phyloP scores from a whole-genome alignment of 2,888 invertebrate genomes.

The Euzophera pinguis region DNA sequence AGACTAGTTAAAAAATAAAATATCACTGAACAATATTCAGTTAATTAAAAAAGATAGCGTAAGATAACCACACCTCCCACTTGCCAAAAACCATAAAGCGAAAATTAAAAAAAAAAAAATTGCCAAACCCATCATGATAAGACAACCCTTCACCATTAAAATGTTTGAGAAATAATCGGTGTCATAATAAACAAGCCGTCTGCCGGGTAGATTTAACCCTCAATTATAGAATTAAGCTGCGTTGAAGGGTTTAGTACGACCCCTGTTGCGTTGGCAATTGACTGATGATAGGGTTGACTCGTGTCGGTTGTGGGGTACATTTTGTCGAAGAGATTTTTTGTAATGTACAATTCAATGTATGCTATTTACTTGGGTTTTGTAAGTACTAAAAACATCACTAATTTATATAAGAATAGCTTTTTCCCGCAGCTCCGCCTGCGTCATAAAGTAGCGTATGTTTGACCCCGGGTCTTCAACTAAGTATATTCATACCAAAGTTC shows the following conservation, averaged over 20 bases:
- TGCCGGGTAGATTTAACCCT: slow-evolving; percentile 70
- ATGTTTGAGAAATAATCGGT: slow-evolving; percentile 43
- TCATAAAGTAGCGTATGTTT: too few species aligned
- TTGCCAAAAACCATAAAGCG: neutral
- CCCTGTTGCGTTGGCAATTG: slow-evolving; percentile 52
- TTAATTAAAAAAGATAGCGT: too few species aligned
- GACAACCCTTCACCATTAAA: slow-evolving; percentile 28
- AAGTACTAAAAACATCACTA: too few species aligned
- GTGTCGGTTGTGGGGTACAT: slow-evolving; percentile 7
- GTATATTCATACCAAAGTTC: too few species aligned
- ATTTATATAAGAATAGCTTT: too few species aligned
- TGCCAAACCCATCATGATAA: slow-evolving; percentile 51
- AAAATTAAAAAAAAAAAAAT: slow-evolving; percentile 15
- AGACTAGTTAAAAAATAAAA: too few species aligned
- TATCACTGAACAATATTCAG: too few species aligned
- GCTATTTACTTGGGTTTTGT: too few species aligned
- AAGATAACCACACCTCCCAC: neutral
- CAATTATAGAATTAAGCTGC: slow-evolving; percentile 76
- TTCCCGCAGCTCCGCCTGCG: too few species aligned
- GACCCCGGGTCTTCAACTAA: too few species aligned
- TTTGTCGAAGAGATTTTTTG: neutral
- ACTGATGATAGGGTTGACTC: slow-evolving; percentile 31
- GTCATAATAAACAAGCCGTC: slow-evolving; percentile 70
- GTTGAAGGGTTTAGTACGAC: slow-evolving; percentile 62
- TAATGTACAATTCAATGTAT: too few species aligned